phyloP scores from a whole-genome alignment of 2,797 vertebrate genomes.

The Pangasius krempfi region DNA sequence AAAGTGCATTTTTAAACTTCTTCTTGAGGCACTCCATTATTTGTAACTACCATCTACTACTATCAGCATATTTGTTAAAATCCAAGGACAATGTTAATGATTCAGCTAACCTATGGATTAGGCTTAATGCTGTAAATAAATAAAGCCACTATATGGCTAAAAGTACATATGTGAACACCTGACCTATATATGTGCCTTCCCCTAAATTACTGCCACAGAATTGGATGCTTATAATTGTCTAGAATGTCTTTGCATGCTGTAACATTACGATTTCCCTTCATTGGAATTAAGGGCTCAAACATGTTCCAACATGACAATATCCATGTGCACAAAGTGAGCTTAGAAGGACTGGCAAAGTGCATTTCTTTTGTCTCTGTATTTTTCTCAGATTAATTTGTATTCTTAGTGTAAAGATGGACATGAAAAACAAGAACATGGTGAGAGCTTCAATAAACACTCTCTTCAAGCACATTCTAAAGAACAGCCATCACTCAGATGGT shows the following conservation, averaged over 20 bases:
- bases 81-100: not conserved
- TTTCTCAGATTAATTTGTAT: not conserved
- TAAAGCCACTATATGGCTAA: not conserved
- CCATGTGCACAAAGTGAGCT: not conserved
- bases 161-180: not conserved
- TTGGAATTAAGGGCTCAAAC: not conserved
- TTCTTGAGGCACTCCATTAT: not conserved
- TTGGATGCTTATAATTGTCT: not conserved
- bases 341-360: not conserved
- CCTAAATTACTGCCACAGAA: not conserved
- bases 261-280: not conserved
- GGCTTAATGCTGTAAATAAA: not conserved
- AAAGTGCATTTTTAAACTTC: not conserved
- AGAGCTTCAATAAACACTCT: not conserved
- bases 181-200: not conserved
- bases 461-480: not conserved
- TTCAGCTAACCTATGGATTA: not conserved
- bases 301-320: not conserved
- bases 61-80: not conserved
- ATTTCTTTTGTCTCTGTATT: not conserved
- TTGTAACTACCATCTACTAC: not conserved
- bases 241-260: not conserved
- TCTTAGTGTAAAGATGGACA: not conserved
- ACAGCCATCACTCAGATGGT: constrained; percentile 12
- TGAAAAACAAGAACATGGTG: not conserved